A percentile compares a stretch with the other conserved stretches of the same genome.
These are phyloP conservation scores for Pollenia angustigena DNA, from an alignment of 2,888 invertebrate genomes.

Conservation along the genomic window DNA sequence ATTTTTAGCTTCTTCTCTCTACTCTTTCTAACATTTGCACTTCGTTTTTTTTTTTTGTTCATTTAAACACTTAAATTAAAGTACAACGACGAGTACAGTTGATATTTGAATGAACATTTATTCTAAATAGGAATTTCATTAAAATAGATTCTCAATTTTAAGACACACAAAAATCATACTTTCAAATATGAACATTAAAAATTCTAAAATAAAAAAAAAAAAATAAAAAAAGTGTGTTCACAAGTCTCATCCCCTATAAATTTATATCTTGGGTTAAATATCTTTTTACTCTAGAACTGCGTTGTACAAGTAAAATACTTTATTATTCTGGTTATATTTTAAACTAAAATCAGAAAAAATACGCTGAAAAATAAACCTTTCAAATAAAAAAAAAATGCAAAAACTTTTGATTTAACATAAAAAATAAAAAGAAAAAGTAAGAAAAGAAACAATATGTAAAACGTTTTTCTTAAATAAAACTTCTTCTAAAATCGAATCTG, in stretches of 20 bases:
- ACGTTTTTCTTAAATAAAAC: constrained; percentile 31
- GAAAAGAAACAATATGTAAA: constrained; percentile 17
- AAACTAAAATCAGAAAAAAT: constrained; percentile 11
- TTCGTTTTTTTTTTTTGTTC: constrained; percentile 3
- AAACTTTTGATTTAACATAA: constrained; percentile 53
- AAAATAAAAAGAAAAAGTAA: neutral
- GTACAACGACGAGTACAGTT: constrained; percentile 9
- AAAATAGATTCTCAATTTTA: constrained; percentile 38
- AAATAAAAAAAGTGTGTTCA: neutral
- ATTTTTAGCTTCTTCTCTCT: constrained; percentile 5
- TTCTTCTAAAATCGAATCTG: constrained; percentile 41
- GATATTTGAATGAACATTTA: neutral
- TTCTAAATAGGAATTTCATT: constrained; percentile 36
- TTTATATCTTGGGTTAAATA: constrained; percentile 68
- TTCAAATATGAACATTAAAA: constrained; percentile 67
- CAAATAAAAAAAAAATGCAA: constrained; percentile 47
- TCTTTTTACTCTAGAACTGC: constrained; percentile 47
- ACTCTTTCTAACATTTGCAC: constrained; percentile 25
- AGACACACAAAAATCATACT: constrained; percentile 56
- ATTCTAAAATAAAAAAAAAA: constrained; percentile 50
- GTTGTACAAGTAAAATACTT: constrained; percentile 32
- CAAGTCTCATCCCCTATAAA: constrained; percentile 59
- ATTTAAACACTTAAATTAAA: neutral
- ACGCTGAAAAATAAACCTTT: constrained; percentile 4
- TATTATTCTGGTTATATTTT: constrained; percentile 47